phyloP scores from a whole-genome alignment of 2,113 vertebrate species.

The Mugil cephalus region DNA sequence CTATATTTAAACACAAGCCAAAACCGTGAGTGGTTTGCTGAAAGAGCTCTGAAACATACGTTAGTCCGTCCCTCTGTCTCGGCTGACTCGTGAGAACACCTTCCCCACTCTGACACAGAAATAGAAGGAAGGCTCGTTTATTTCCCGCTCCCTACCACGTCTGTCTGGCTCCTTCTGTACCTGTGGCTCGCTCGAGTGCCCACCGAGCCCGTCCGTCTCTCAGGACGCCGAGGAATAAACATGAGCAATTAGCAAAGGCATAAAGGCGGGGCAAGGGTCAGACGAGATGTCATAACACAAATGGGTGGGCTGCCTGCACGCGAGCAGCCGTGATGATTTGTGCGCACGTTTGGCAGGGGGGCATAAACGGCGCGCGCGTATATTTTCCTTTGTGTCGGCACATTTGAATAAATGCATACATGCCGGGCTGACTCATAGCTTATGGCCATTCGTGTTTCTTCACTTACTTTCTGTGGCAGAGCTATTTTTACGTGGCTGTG shows the following conservation, averaged over 20 bases:
- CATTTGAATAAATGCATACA: slow-evolving; percentile 54
- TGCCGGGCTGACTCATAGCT: slow-evolving; percentile 41
- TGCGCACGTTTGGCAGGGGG: slow-evolving; percentile 34
- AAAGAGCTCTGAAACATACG: slow-evolving; percentile 59
- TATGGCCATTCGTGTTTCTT: slow-evolving; percentile 61
- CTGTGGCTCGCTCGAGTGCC: slow-evolving; percentile 41
- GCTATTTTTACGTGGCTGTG: slow-evolving; percentile 71
- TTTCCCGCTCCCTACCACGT: neutral
- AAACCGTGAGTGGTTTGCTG: slow-evolving; percentile 53
- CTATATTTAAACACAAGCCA: slow-evolving; percentile 69
- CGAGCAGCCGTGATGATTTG: slow-evolving; percentile 49
- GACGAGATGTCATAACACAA: slow-evolving; percentile 69
- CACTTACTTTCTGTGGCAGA: slow-evolving; percentile 51
- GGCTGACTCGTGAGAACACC: slow-evolving; percentile 27
- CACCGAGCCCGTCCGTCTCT: slow-evolving; percentile 37
- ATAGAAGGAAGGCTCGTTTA: slow-evolving; percentile 36
- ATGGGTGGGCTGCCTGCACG: slow-evolving; percentile 54
- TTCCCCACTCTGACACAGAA: slow-evolving; percentile 48
- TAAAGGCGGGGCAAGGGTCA: slow-evolving; percentile 63
- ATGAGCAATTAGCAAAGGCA: slow-evolving; percentile 66
- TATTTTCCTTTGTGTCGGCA: slow-evolving; percentile 42
- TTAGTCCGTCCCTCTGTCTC: slow-evolving; percentile 29
- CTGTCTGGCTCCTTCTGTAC: slow-evolving; percentile 29
- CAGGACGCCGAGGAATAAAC: slow-evolving; percentile 72
- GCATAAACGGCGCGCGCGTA: slow-evolving; percentile 38